Evolutionary conservation across 2,113 vertebrate genomes (phyloP), one percentile per base, ranked within the genome.

Genomic region (zebrafish (Danio rerio)): DNA sequence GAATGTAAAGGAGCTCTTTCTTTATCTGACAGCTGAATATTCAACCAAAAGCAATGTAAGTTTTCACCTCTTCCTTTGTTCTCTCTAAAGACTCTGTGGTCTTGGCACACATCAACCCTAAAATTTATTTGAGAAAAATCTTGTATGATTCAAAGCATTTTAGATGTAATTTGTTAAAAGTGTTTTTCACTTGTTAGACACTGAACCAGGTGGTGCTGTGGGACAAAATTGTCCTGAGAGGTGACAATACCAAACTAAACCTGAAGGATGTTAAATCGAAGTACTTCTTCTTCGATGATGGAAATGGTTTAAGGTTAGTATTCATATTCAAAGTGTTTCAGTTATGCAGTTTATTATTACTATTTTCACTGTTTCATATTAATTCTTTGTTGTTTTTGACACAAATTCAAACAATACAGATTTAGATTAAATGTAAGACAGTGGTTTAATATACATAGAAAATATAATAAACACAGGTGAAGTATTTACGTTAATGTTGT

Each of bases 211-310:
- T 99, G 82, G 97, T 99, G 47, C 94, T 99, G 7, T 99, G 98
- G 98, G 98, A 99, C 86, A 99, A 97, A 89, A 98, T 99, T 16
- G 93, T 99, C 83, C 92, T 96, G 82, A 95, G 97, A 89, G 97
- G 97, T 40, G 96, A 98, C 76, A 96, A 94, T 77, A 95, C 96
- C 81, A 97, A 95, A 85, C 93, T 99, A 81, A 93, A 92, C 73
- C 88, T 99, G 87, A 95, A 93, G 94, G 96, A 97, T 68, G 96
- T 96, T 93, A 98, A 99, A 88, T 96, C 98, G 50, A 98, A 99
- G 77, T 99, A 99, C 86, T 98, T 96, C 90, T 99, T 99, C 93
- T 99, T 99, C 76, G 98, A 99, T 81, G 97, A 99, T 83, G 98
- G 98, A 88, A 99, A 98, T 63, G 98, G 98, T 87, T 95, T 99